phyloP scores from a whole-genome alignment of 2,888 invertebrate genomes.

The Teinopalpus imperialis region DNA sequence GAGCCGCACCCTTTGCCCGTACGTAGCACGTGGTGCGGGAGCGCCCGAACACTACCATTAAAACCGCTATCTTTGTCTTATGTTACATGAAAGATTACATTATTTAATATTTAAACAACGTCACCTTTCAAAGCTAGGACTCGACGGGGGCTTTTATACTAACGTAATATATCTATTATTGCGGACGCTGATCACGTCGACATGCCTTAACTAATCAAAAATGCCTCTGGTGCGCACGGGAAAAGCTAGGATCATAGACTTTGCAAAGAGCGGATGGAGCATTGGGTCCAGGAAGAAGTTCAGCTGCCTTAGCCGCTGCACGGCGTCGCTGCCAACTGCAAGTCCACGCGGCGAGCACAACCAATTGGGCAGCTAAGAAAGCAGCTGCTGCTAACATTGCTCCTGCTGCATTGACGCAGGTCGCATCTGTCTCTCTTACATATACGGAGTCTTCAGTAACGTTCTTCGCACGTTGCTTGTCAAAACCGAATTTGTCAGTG shows the following conservation, averaged over 20 bases:
- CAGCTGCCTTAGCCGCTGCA: slow-evolving; percentile 84
- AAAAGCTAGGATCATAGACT: slow-evolving; percentile 93
- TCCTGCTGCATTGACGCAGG: slow-evolving; percentile 90
- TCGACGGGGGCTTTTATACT: slow-evolving; percentile 74
- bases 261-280: slow-evolving; percentile 87
- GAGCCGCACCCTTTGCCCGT: slow-evolving; percentile 50
- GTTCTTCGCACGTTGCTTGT: slow-evolving; percentile 84
- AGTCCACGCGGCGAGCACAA: slow-evolving; percentile 93
- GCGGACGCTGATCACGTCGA: slow-evolving; percentile 73
- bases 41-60: slow-evolving; percentile 66
- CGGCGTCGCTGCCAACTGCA: slow-evolving; percentile 92
- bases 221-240: slow-evolving; percentile 85
- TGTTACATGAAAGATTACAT: slow-evolving; percentile 49
- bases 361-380: slow-evolving; percentile 93
- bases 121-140: slow-evolving; percentile 56
- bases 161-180: slow-evolving; percentile 75
- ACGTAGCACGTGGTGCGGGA: slow-evolving; percentile 56
- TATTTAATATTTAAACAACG: slow-evolving; percentile 44
- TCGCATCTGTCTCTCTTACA: slow-evolving; percentile 82
- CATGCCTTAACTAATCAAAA: slow-evolving; percentile 65
- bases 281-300: slow-evolving; percentile 85
- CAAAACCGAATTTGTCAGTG: slow-evolving; percentile 95
- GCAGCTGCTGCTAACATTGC: slow-evolving; percentile 92
- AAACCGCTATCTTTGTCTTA: slow-evolving; percentile 72
- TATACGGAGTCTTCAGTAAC: slow-evolving; percentile 87